Evolutionary conservation across 2,888 invertebrate species (phyloP).

Genomic region (Capitulum mitella): DNA sequence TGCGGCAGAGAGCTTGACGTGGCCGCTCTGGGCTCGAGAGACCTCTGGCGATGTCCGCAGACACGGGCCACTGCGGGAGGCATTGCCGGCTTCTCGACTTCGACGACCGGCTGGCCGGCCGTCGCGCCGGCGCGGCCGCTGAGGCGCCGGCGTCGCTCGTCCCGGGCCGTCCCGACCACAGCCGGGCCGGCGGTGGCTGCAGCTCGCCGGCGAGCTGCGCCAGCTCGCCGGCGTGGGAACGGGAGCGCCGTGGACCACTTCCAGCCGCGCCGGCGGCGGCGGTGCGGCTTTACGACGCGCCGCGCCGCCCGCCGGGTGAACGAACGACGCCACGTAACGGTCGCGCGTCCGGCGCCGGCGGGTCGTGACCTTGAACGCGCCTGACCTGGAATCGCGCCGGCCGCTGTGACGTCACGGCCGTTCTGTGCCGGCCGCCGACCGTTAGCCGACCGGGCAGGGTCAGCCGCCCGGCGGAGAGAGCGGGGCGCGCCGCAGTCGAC

Average conservation of each 20-base stretch:
- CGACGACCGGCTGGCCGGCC: too few species aligned
- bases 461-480: neutral
- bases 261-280: neutral
- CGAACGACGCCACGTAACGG: neutral
- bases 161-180: neutral
- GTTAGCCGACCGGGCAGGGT: neutral
- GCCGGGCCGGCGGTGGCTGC: neutral
- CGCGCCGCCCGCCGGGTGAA: neutral
- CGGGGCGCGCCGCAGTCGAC: too few species aligned
- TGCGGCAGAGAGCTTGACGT: too few species aligned
- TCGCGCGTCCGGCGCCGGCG: neutral
- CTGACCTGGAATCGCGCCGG: neutral
- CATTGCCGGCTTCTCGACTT: too few species aligned
- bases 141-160: too few species aligned
- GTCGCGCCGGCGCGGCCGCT: too few species aligned
- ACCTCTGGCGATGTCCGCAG: too few species aligned
- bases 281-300: neutral
- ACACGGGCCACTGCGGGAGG: too few species aligned
- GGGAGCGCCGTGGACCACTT: neutral
- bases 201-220: neutral
- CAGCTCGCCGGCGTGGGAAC: neutral
- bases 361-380: slow-evolving; percentile 3
- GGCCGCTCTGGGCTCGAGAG: too few species aligned
- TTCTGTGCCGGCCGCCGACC: neutral
- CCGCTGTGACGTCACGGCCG: neutral